These are phyloP conservation scores for Physella acuta DNA, from an alignment of 1,140 invertebrate genomes.

Conservation along the genomic window DNA sequence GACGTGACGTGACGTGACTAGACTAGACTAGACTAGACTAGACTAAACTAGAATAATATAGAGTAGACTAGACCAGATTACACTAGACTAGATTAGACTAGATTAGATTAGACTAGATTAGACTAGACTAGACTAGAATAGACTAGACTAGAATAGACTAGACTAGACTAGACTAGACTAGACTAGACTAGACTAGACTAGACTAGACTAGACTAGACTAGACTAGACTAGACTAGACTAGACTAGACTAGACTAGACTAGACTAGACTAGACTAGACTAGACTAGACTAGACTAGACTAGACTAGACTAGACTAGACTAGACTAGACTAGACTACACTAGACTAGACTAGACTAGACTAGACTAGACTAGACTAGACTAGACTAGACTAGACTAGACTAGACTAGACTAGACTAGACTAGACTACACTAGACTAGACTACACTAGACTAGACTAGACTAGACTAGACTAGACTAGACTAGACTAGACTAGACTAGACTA, in stretches of 20 bases:
- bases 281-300: constrained; percentile 9
- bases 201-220: constrained; percentile 23
- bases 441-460: constrained; percentile 12
- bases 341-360: constrained; percentile 9
- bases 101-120: constrained; percentile 24
- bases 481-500: constrained; percentile 19
- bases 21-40: constrained; percentile 14
- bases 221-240: constrained; percentile 18
- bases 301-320: constrained; percentile 9
- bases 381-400: constrained; percentile 11
- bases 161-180: constrained; percentile 22
- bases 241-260: constrained; percentile 12
- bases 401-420: not conserved
- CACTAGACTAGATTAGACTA: constrained; percentile 25
- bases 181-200: constrained; percentile 23
- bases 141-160: constrained; percentile 21
- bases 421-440: constrained; percentile 12
- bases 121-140: constrained; percentile 3
- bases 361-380: constrained; percentile 12
- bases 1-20: constrained; percentile 15
- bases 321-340: constrained; percentile 14
- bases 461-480: constrained; percentile 9
- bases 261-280: constrained; percentile 14
- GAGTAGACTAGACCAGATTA: constrained; percentile 25
- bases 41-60: constrained; percentile 15